These are phyloP conservation scores for Tetramorium parvispinum DNA, from an alignment of 1,140 invertebrate genomes.

Conservation along the genomic window DNA sequence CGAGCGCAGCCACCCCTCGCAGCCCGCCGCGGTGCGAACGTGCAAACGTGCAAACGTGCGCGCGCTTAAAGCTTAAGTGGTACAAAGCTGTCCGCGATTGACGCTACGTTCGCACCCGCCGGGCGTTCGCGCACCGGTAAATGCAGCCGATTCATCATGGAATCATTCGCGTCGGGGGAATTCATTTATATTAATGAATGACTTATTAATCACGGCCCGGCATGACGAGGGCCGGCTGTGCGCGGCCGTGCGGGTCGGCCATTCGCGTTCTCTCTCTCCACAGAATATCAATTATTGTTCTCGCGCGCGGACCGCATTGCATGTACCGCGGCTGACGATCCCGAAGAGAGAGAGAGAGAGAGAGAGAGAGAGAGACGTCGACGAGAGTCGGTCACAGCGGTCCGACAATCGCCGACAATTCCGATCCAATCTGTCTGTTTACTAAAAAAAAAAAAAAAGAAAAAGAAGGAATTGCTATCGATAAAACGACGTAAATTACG, in stretches of 20 bases:
- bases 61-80: constrained; percentile 72
- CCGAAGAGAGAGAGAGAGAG: too few species aligned
- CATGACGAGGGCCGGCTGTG: constrained; percentile 61
- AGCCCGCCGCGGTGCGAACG: not conserved
- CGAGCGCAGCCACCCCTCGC: constrained; percentile 61
- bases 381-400: not conserved
- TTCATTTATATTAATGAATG: constrained; percentile 82
- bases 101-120: constrained; percentile 78
- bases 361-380: too few species aligned
- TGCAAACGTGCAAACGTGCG: constrained; percentile 62
- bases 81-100: constrained; percentile 76
- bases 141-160: constrained; percentile 80
- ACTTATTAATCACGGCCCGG: constrained; percentile 78
- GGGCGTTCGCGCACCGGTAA: constrained; percentile 78
- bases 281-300: constrained; percentile 79
- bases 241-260: constrained; percentile 25
- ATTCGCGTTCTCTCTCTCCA: constrained; percentile 35
- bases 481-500: not conserved
- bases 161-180: constrained; percentile 78
- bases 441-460: not conserved
- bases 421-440: not conserved
- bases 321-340: too few species aligned
- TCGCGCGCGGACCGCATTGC: not conserved
- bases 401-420: not conserved
- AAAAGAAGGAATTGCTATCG: not conserved